Conservation (phyloP, 2,113 vertebrate genomes). For the Lasiurus borealis region DNA sequence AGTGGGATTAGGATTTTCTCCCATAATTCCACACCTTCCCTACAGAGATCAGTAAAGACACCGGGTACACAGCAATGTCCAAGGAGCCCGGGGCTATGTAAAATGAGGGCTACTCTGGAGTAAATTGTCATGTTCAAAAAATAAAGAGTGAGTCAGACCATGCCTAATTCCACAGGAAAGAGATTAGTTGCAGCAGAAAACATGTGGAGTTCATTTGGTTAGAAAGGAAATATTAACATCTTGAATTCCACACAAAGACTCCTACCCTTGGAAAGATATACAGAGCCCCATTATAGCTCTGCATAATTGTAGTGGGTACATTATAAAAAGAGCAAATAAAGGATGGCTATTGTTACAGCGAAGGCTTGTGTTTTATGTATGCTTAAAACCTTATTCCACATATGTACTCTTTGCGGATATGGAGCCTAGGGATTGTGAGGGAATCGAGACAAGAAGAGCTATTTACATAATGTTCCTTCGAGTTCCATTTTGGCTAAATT, state of each 20-base stretch:
- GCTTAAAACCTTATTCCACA: constrained; percentile 11
- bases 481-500: constrained; percentile 68
- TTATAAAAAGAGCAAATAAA: constrained; percentile 49
- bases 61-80: not conserved
- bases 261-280: constrained; percentile 64
- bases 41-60: not conserved
- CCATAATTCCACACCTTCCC: constrained; percentile 12
- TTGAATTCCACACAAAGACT: constrained; percentile 73
- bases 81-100: not conserved
- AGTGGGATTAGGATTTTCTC: not conserved
- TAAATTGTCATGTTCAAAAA: constrained; percentile 78
- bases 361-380: not conserved
- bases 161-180: constrained; percentile 81
- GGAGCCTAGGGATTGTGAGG: constrained; percentile 29
- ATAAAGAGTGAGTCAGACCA: constrained; percentile 79
- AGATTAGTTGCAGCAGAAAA: constrained; percentile 77
- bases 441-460: constrained; percentile 55
- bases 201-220: constrained; percentile 81
- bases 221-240: constrained; percentile 80
- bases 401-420: not conserved
- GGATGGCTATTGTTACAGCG: constrained; percentile 18
- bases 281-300: not conserved
- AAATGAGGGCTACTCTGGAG: constrained; percentile 65
- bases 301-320: constrained; percentile 1
- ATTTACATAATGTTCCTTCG: constrained; percentile 65